Percentiles rank a stretch among this genome's conserved stretches.
phyloP scores from a whole-genome alignment of 2,888 invertebrate genomes.

The Amiota mariae region DNA sequence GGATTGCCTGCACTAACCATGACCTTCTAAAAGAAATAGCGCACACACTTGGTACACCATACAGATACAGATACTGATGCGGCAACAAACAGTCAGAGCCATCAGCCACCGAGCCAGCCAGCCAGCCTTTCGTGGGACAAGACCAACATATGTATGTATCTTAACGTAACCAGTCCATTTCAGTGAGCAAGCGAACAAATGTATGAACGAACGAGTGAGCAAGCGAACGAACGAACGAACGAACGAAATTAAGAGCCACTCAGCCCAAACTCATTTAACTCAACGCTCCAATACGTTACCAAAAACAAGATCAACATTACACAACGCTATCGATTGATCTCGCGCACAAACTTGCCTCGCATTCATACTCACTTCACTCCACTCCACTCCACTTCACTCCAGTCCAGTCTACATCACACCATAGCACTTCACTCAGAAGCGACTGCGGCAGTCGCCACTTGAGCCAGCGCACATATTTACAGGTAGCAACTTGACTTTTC shows the following conservation, averaged over 20 bases:
- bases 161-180: conserved; percentile 33
- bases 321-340: conserved; percentile 63
- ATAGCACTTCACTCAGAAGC: not conserved
- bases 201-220: conserved; percentile 40
- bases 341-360: conserved; percentile 56
- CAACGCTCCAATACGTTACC: conserved; percentile 64
- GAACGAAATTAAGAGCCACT: conserved; percentile 57
- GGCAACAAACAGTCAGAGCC: not conserved
- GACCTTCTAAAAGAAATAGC: conserved; percentile 72
- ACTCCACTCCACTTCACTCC: not conserved
- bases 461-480: conserved; percentile 31
- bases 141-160: conserved; percentile 38
- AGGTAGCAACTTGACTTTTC: conserved; percentile 61
- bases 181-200: conserved; percentile 39
- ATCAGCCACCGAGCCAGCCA: not conserved
- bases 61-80: conserved; percentile 39
- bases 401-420: not conserved
- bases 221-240: conserved; percentile 19
- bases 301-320: conserved; percentile 65
- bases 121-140: conserved; percentile 37
- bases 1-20: conserved; percentile 72
- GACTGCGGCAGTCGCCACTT: conserved; percentile 7
- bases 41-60: conserved; percentile 67
- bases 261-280: conserved; percentile 57
- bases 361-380: conserved; percentile 14